Base-by-base conservation (phyloP, 2,888 invertebrate species). In the Lapara coniferarum region DNA sequence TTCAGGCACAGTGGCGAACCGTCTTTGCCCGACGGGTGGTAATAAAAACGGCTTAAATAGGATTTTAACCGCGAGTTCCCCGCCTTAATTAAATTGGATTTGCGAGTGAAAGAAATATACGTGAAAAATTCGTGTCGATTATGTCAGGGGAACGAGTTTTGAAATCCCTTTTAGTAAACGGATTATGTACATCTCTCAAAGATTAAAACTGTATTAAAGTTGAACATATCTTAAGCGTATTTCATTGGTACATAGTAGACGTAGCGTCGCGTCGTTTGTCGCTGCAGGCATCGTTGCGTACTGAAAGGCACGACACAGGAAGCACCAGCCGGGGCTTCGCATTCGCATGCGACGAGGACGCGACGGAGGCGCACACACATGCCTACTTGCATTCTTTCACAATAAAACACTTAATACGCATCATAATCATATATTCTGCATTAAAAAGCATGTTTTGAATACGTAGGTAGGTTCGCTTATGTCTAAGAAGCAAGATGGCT, bases 31-130 rank as follows among this genome's bases (percentile, higher is more conserved):
- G 90, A 83, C 92, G 89, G 91, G 89, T 88, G 91, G 93, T 92
- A 93, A 92, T 93, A 93, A 93, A 93, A 93, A 93, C 91, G 91
- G 92, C 93, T 93, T 91, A 93, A 91, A 93, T 90, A 91, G 92
- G 93, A 93, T 93, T 93, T 92, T 90, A 92, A 92, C 93, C 92
- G 89, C 93, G 91, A 90, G 91, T 91, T 92, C 89, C 90, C 87
- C 89, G 92, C 92, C 91, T 93, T 93, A 93, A 93, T 93, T 93
- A 93, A 93, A 93, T 93, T 93, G 92, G 92, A 93, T 93, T 92
- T 92, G 92, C 88, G 89, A 90, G 85, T 89, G 89, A 92, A 93
- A 91, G 92, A 92, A 92, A 92, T 92, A 89, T 92, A 91, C 89
- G 91, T 90, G 90, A 91, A 92, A 91, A 92, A 91, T 88, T 90